phyloP scores from a whole-genome alignment of 1,140 invertebrate genomes.

The Ladona fulva region DNA sequence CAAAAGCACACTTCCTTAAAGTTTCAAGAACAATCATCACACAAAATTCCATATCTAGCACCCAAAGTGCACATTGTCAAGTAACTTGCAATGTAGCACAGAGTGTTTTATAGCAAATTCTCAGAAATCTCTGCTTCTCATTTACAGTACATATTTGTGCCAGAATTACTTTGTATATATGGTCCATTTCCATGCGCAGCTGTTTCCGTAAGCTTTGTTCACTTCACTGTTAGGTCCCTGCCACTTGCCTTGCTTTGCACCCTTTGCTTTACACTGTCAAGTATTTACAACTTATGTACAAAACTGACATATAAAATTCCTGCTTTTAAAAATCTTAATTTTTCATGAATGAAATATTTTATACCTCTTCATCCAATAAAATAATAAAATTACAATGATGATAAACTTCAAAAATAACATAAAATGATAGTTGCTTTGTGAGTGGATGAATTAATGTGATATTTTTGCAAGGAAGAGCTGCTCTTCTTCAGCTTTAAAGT shows the following conservation, averaged over 20 bases:
- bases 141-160: too few relatives aligned
- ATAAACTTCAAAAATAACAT: not conserved
- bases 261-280: not conserved
- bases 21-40: not conserved
- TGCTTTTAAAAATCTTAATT: not conserved
- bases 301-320: slow-evolving; percentile 2
- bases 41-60: not conserved
- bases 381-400: slow-evolving; percentile 5
- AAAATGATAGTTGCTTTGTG: slow-evolving; percentile 2
- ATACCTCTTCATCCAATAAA: not conserved
- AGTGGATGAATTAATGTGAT: not conserved
- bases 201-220: too few relatives aligned
- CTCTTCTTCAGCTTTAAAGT: too few relatives aligned
- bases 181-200: too few relatives aligned
- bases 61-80: not conserved
- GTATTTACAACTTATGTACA: not conserved
- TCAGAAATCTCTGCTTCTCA: too few relatives aligned
- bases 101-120: too few relatives aligned
- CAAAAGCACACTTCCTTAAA: not conserved
- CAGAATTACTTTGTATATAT: too few relatives aligned
- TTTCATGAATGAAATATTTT: not conserved
- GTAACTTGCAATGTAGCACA: too few relatives aligned
- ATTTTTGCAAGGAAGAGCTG: not conserved
- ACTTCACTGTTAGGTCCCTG: too few relatives aligned
- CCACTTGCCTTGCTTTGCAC: too few relatives aligned